Conservation (phyloP, 1,140 invertebrate species). For the Psix sp. region DNA sequence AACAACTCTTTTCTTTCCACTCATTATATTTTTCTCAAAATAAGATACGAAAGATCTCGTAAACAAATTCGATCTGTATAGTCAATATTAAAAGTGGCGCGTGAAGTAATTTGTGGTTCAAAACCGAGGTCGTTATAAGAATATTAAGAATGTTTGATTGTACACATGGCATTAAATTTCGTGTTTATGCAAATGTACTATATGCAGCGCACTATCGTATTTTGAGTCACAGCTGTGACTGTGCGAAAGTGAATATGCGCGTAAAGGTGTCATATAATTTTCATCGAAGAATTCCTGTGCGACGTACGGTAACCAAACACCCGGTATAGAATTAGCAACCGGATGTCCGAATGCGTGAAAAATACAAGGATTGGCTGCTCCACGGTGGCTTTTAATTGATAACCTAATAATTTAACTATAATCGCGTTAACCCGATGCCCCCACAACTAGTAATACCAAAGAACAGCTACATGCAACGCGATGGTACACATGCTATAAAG, state of each 20-base stretch:
- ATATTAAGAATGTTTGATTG: slow-evolving; percentile 53
- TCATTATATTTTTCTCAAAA: too few species aligned
- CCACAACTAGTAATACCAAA: slow-evolving; percentile 32
- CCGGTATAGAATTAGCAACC: slow-evolving; percentile 48
- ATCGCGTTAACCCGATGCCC: slow-evolving; percentile 63
- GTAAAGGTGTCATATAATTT: slow-evolving; percentile 66
- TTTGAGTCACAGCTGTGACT: slow-evolving; percentile 69
- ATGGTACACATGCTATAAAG: too few species aligned
- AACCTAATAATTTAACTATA: slow-evolving; percentile 66
- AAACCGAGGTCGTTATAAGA: slow-evolving; percentile 30
- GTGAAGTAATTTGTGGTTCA: slow-evolving; percentile 19
- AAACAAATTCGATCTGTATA: too few species aligned
- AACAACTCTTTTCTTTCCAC: too few species aligned
- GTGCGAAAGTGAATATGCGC: slow-evolving; percentile 47
- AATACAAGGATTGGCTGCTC: slow-evolving; percentile 31
- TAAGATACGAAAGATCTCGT: too few species aligned
- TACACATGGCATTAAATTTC: slow-evolving; percentile 62
- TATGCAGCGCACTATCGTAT: slow-evolving; percentile 65
- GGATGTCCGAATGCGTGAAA: slow-evolving; percentile 49
- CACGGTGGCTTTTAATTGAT: slow-evolving; percentile 61
- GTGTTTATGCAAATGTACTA: slow-evolving; percentile 70
- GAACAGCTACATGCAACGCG: too few species aligned
- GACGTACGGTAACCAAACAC: slow-evolving; percentile 53
- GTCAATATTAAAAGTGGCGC: too few species aligned
- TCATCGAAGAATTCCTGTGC: slow-evolving; percentile 35